These are phyloP conservation scores for Aleiodes sp. DNA, from an alignment of 1,140 invertebrate genomes.

Conservation along the genomic window DNA sequence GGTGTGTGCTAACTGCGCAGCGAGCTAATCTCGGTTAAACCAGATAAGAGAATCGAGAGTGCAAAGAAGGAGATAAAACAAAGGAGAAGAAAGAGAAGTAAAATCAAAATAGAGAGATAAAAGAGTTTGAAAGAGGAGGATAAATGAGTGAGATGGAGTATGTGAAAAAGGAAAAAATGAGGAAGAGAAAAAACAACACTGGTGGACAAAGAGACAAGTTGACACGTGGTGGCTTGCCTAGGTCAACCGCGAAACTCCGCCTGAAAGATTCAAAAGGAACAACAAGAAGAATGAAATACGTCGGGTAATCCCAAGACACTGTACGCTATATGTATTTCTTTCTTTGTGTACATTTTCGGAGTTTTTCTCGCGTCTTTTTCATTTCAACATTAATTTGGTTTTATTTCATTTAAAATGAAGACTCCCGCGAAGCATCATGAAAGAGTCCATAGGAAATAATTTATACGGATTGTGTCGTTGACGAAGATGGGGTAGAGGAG, in stretches of 20 bases:
- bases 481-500: no score
- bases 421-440: conserved; percentile 1
- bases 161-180: no score
- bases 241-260: conserved; percentile 32
- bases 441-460: neutral
- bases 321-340: neutral
- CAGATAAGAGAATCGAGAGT: conserved; percentile 26
- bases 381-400: neutral
- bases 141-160: no score
- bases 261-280: neutral
- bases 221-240: conserved; percentile 27
- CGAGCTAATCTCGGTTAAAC: conserved; percentile 41
- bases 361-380: no score
- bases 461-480: neutral
- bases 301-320: conserved; percentile 33
- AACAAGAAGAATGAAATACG: conserved; percentile 33
- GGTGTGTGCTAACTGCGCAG: conserved; percentile 44
- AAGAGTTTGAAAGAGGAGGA: no score
- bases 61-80: neutral
- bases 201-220: conserved; percentile 18
- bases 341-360: neutral
- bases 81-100: neutral
- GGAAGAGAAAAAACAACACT: no score
- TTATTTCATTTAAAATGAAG: no score
- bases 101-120: neutral